Evolutionary conservation across 2,888 invertebrate species (phyloP).

Genomic region (Agapetus fuscipes): DNA sequence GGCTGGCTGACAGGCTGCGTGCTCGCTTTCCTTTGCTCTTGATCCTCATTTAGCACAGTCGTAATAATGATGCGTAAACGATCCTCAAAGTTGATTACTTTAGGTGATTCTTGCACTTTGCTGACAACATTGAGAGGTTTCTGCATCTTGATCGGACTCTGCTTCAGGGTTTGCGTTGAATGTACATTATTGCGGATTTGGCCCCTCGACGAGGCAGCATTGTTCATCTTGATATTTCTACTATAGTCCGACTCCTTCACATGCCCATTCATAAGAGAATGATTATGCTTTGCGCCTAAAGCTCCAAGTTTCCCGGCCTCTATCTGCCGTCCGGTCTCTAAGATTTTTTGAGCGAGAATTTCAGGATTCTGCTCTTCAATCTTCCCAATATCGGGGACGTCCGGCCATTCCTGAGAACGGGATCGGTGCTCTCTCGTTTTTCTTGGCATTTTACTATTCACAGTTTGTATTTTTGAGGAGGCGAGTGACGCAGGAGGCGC

Average conservation of each 20-base stretch:
- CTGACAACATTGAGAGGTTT: slow-evolving; percentile 38
- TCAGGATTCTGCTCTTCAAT: slow-evolving; percentile 90
- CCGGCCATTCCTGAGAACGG: slow-evolving; percentile 85
- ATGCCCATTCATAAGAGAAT: slow-evolving; percentile 35
- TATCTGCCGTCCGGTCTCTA: slow-evolving; percentile 82
- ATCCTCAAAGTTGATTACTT: slow-evolving; percentile 82
- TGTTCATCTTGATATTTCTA: slow-evolving; percentile 16
- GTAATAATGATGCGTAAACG: slow-evolving; percentile 80
- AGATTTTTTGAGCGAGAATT: slow-evolving; percentile 78
- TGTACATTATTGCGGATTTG: slow-evolving; percentile 8
- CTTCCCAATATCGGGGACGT: slow-evolving; percentile 81
- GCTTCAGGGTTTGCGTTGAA: slow-evolving; percentile 25
- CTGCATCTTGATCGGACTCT: slow-evolving; percentile 34
- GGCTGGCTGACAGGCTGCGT: slow-evolving; percentile 14
- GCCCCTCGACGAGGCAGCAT: slow-evolving; percentile 5
- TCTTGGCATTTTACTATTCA: slow-evolving; percentile 43
- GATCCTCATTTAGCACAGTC: slow-evolving; percentile 78
- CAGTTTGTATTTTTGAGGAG: slow-evolving; percentile 38
- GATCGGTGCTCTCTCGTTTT: slow-evolving; percentile 64
- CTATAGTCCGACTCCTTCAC: slow-evolving; percentile 30
- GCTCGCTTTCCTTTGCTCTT: slow-evolving; percentile 37
- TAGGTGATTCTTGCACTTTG: slow-evolving; percentile 68
- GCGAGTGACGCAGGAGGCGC: slow-evolving; percentile 34
- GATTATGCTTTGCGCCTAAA: slow-evolving; percentile 29
- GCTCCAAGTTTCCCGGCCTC: slow-evolving; percentile 65